Evolutionary conservation across 2,888 invertebrate species (phyloP).

Genomic region (Rhamphomyia laevipes): DNA sequence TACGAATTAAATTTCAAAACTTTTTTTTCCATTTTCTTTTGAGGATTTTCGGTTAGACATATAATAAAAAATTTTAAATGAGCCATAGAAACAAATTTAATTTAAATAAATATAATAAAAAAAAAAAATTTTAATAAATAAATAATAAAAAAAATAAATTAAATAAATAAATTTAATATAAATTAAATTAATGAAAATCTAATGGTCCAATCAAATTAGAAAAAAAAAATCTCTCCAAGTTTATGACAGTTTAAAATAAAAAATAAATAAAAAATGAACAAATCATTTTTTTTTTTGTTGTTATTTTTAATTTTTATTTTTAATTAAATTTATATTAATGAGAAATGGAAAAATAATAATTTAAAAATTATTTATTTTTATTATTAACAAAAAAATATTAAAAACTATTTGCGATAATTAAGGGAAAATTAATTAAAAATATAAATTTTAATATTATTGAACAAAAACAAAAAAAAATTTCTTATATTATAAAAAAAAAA

Average conservation of each 20-base stretch:
- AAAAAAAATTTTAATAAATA: neutral
- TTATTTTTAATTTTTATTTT: no score
- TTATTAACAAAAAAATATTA: no score
- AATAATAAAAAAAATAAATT: constrained; percentile 6
- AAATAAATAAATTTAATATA: no score
- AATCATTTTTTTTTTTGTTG: no score
- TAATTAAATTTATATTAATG: no score
- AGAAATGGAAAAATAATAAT: no score
- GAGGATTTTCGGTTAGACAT: neutral
- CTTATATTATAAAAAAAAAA: neutral
- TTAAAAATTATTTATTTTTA: no score
- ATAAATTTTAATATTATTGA: no score
- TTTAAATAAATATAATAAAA: neutral
- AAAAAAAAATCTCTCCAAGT: neutral
- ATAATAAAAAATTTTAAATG: neutral
- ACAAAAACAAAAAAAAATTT: neutral
- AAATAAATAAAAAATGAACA: no score
- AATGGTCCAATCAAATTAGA: constrained; percentile 8
- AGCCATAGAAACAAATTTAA: neutral
- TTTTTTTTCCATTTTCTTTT: neutral
- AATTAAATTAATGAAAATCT: constrained; percentile 8
- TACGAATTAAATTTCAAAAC: neutral
- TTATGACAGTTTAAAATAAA: no score
- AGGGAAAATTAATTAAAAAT: no score
- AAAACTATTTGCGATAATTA: no score